These are phyloP conservation scores for Drosophila neoperkinsi DNA, from an alignment of 2,888 invertebrate species.

Conservation along the genomic window DNA sequence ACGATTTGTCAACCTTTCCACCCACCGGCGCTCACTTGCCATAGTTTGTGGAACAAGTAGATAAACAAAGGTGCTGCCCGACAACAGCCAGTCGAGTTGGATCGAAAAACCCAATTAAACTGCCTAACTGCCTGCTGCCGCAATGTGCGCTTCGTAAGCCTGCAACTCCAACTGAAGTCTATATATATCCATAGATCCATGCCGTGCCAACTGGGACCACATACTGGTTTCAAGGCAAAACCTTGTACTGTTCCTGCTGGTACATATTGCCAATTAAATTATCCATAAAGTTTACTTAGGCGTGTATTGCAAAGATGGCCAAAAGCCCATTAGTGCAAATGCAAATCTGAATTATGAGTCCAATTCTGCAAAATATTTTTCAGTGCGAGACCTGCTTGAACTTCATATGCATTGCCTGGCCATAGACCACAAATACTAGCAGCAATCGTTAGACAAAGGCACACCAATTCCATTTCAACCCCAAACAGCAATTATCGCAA, in stretches of 20 bases:
- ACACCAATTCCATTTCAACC: not conserved
- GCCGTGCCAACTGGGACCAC: not conserved
- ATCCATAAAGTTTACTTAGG: slow-evolving; percentile 51
- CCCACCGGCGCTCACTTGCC: not conserved
- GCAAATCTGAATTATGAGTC: slow-evolving; percentile 42
- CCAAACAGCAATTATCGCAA: slow-evolving; percentile 23
- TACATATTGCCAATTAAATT: slow-evolving; percentile 61
- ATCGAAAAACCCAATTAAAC: slow-evolving; percentile 70
- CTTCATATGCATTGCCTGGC: not conserved
- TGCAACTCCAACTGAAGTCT: slow-evolving; percentile 9
- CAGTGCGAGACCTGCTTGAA: slow-evolving; percentile 21
- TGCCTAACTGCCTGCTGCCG: slow-evolving; percentile 8
- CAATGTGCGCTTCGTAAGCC: slow-evolving; percentile 5
- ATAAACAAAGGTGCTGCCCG: slow-evolving; percentile 8
- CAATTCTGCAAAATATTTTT: slow-evolving; percentile 14
- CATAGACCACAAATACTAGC: not conserved
- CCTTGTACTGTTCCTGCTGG: not conserved
- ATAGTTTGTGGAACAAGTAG: slow-evolving; percentile 16
- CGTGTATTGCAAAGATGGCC: slow-evolving; percentile 25
- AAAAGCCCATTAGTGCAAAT: slow-evolving; percentile 49
- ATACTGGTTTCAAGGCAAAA: not conserved
- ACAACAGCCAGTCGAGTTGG: slow-evolving; percentile 20
- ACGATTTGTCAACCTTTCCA: slow-evolving; percentile 12
- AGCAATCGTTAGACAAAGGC: not conserved
- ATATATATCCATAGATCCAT: not conserved